These are phyloP conservation scores for Automeris io DNA, from an alignment of 2,888 invertebrate species.

Conservation along the genomic window DNA sequence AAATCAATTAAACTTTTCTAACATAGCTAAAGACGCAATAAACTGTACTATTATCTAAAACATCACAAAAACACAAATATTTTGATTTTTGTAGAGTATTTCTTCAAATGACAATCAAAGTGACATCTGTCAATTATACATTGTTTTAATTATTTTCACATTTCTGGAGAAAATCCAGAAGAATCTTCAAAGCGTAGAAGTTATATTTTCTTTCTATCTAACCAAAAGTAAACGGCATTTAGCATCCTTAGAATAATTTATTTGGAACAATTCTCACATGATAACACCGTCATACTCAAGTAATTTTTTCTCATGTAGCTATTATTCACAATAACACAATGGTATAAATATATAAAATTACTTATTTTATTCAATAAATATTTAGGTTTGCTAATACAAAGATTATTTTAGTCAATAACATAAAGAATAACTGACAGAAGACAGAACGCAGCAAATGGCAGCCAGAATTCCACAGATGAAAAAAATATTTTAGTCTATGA, in stretches of 20 bases:
- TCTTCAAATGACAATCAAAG: conserved; percentile 42
- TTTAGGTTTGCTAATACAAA: conserved; percentile 23
- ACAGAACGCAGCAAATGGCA: conserved; percentile 68
- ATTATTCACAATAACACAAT: conserved; percentile 22
- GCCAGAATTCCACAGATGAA: conserved; percentile 30
- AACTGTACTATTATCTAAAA: conserved; percentile 18
- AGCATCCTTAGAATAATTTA: conserved; percentile 19
- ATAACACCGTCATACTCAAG: conserved; percentile 30
- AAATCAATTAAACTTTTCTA: conserved; percentile 17
- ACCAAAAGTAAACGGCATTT: conserved; percentile 15
- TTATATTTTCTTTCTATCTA: conserved; percentile 13
- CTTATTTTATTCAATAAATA: conserved; percentile 19
- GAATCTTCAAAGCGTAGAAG: conserved; percentile 6
- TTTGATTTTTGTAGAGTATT: conserved; percentile 37
- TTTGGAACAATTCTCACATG: conserved; percentile 46
- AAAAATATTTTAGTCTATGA: too few species aligned
- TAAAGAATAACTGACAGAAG: conserved; percentile 69
- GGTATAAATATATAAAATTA: conserved; percentile 24
- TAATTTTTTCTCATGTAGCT: conserved; percentile 30
- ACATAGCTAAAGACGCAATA: conserved; percentile 10
- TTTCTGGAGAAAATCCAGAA: conserved; percentile 4
- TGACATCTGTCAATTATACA: conserved; percentile 66
- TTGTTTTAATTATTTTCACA: conserved; percentile 21
- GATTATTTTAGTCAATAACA: conserved; percentile 61
- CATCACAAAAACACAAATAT: conserved; percentile 42